phyloP scores from a whole-genome alignment of 2,888 invertebrate genomes.

The Helleia helle region DNA sequence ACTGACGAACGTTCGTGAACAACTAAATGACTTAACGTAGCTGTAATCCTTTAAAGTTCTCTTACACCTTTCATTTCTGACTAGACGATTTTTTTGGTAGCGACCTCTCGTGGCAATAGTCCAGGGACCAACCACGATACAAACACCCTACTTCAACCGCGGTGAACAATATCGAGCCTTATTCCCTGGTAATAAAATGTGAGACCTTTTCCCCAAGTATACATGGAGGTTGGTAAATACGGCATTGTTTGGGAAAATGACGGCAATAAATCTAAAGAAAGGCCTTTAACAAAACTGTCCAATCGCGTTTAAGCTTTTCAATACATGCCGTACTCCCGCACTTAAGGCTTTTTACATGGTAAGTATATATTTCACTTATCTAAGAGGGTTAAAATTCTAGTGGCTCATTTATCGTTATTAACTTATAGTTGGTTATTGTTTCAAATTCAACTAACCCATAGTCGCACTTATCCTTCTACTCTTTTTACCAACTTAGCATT shows the following conservation, averaged over 20 bases:
- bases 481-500: no score
- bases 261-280: slow-evolving; percentile 57
- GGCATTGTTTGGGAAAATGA: slow-evolving; percentile 59
- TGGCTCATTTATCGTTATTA: no score
- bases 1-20: no score
- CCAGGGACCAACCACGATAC: slow-evolving; percentile 38
- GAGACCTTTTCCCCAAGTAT: slow-evolving; percentile 17
- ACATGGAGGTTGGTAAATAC: slow-evolving; percentile 29
- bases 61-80: slow-evolving; percentile 50
- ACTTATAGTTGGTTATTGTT: no score
- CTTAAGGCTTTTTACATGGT: no score
- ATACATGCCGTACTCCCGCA: slow-evolving; percentile 24
- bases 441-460: no score
- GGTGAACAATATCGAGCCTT: slow-evolving; percentile 26
- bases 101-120: slow-evolving; percentile 48
- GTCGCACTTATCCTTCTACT: no score
- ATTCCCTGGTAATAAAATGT: slow-evolving; percentile 23
- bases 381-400: no score
- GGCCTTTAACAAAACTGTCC: slow-evolving; percentile 48
- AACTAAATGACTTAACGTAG: no score
- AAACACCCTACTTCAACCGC: slow-evolving; percentile 15
- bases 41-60: slow-evolving; percentile 16
- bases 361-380: no score
- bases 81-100: slow-evolving; percentile 48
- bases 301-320: slow-evolving; percentile 36